Base-by-base conservation (phyloP, 1,140 invertebrate species). In the Drosophila simulans region DNA sequence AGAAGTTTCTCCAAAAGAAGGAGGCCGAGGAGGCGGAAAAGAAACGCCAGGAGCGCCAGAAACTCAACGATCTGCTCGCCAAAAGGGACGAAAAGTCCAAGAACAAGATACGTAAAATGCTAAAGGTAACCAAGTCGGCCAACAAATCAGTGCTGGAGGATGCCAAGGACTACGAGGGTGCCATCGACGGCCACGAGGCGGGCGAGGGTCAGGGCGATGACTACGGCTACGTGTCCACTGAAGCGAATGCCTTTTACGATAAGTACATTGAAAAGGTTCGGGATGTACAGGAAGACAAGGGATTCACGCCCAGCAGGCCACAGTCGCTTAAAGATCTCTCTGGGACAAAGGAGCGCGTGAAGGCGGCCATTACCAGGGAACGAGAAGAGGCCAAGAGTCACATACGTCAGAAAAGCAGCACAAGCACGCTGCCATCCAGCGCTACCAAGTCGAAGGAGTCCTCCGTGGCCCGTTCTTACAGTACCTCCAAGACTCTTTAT, bases 141-240 rank as follows among this genome's bases (percentile, higher is more conserved):
- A 97, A 97, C 91, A 97, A 97, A 91, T 95, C 97, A 7, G 97
- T 96, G 4, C 92, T 98, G 58, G 95, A 95, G 54, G 97, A 97
- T 94, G 96, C 96, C 55, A 93, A 96, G 56, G 95, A 97, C 86
- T 49, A 52, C 49, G 69, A 79, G 15, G 54, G 35, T 5, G 15
- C 27, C 27, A 42, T n/a, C n/a, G 2, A 94, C 94, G n/a, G 95
- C 1, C 64, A 65, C 95, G 17, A 94, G 51, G 15, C 68, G 45
- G 77, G 94, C 5, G 94, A 95, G 81, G 96, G 96, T 0, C 97
- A 97, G 85, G 96, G 97, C 91, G 97, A 98, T 93, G 97, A 98
- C 90, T 98, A 98, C 91, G 96, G 97, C 5, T 98, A 97, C 90
- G 96, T 96, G 13, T 97, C 97, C 0, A 95, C 96, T 78, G 95